Conservation (phyloP, 2,797 vertebrate genomes). For the Pygocentrus nattereri region DNA sequence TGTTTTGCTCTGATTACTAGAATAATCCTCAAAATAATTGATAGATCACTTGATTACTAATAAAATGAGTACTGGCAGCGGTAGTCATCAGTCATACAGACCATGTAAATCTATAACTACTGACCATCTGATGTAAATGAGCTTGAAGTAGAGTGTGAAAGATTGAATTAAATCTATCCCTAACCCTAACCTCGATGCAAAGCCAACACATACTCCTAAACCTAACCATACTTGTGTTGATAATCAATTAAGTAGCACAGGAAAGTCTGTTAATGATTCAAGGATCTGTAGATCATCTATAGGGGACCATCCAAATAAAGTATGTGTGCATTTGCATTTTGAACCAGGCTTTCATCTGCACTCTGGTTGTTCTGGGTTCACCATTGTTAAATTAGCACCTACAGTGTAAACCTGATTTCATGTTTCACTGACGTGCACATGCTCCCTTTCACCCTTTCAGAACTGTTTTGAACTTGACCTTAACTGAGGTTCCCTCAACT, state of each 20-base stretch:
- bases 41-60: too few species aligned
- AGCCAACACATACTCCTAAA: too few species aligned
- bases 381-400: neutral
- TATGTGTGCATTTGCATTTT: neutral
- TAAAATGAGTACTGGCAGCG: neutral
- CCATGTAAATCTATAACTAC: neutral
- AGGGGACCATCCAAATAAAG: too few species aligned
- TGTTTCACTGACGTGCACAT: conserved; percentile 9
- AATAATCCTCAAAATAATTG: too few species aligned
- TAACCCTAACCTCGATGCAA: too few species aligned
- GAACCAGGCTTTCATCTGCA: neutral
- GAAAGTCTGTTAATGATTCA: too few species aligned
- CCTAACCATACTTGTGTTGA: too few species aligned
- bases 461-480: conserved; percentile 22
- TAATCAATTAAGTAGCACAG: too few species aligned
- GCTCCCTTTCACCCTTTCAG: conserved; percentile 7
- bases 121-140: neutral
- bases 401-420: neutral
- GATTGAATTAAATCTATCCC: too few species aligned
- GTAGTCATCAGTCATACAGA: neutral
- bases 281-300: too few species aligned
- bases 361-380: neutral
- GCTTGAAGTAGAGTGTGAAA: too few species aligned
- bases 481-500: neutral
- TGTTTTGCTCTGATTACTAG: too few species aligned